Evolutionary conservation across 2,888 invertebrate species (phyloP).

Genomic region (Hemistola chrysoprasaria): DNA sequence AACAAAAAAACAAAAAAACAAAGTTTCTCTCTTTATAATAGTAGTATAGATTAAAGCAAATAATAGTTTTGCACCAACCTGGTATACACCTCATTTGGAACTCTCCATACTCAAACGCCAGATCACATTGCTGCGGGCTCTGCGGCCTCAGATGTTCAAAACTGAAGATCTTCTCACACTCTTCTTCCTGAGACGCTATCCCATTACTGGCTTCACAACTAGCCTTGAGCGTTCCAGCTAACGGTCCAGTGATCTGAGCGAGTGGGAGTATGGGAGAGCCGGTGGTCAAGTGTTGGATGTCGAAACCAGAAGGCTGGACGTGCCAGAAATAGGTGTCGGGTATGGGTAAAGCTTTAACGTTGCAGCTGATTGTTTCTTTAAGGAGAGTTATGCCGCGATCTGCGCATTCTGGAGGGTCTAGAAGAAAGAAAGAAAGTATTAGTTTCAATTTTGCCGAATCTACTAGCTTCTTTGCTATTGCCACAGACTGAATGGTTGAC

Average conservation of each 20-base stretch:
- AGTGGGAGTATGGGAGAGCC: conserved; percentile 63
- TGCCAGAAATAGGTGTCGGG: conserved; percentile 75
- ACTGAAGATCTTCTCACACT: conserved; percentile 57
- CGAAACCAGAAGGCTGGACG: conserved; percentile 58
- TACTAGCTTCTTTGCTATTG: too few relatives aligned
- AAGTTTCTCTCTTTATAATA: too few relatives aligned
- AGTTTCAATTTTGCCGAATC: too few relatives aligned
- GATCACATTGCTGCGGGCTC: conserved; percentile 66
- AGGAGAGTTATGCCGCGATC: conserved; percentile 57
- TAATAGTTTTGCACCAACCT: too few relatives aligned
- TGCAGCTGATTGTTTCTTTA: conserved; percentile 65
- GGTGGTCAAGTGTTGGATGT: conserved; percentile 65
- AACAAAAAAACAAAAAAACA: too few relatives aligned
- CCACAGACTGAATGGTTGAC: too few relatives aligned
- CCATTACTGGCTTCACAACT: conserved; percentile 71
- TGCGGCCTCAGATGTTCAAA: conserved; percentile 67
- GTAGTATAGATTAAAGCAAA: too few relatives aligned
- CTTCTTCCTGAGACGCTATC: conserved; percentile 61
- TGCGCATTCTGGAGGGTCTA: conserved; percentile 71
- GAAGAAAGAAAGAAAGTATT: conserved; percentile 15
- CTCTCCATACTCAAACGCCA: conserved; percentile 67
- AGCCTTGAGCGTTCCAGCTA: conserved; percentile 55
- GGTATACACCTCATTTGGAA: conserved; percentile 74
- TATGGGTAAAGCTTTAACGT: conserved; percentile 57
- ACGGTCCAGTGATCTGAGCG: conserved; percentile 62